Percentiles rank a stretch among this genome's conserved stretches.
Evolutionary conservation across 1,140 invertebrate genomes (phyloP).

Genomic region (Pissodes strobi): DNA sequence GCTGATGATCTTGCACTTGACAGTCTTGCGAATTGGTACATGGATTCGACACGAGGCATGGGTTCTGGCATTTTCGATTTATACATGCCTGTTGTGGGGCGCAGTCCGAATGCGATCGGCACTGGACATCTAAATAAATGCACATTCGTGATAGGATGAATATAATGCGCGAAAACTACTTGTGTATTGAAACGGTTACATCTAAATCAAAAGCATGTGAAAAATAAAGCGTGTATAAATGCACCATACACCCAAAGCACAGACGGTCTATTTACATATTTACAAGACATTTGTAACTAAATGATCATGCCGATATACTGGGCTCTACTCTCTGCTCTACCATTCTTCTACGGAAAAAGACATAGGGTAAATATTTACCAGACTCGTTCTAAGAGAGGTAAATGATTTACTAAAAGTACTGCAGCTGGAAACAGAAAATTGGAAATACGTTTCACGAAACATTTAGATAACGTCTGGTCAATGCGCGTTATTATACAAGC

Average conservation of each 20-base stretch:
- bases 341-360: neutral
- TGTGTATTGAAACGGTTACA: no score
- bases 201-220: neutral
- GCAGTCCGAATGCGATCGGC: conserved; percentile 72
- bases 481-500: conserved; percentile 2
- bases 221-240: neutral
- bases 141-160: conserved; percentile 15
- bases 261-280: conserved; percentile 27
- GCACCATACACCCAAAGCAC: conserved; percentile 6
- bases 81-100: conserved; percentile 75
- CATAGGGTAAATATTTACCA: conserved; percentile 12
- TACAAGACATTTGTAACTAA: conserved; percentile 5
- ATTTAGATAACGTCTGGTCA: neutral
- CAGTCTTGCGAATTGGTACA: conserved; percentile 71
- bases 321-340: neutral
- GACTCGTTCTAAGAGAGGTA: conserved; percentile 1
- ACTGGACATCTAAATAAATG: conserved; percentile 67
- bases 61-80: conserved; percentile 74
- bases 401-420: conserved; percentile 3
- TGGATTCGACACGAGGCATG: conserved; percentile 63
- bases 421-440: neutral
- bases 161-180: no score
- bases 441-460: neutral
- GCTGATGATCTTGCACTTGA: conserved; percentile 75
- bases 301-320: neutral